Base-by-base conservation (phyloP, 2,797 vertebrate species). In the Pseudochirops corinnae region DNA sequence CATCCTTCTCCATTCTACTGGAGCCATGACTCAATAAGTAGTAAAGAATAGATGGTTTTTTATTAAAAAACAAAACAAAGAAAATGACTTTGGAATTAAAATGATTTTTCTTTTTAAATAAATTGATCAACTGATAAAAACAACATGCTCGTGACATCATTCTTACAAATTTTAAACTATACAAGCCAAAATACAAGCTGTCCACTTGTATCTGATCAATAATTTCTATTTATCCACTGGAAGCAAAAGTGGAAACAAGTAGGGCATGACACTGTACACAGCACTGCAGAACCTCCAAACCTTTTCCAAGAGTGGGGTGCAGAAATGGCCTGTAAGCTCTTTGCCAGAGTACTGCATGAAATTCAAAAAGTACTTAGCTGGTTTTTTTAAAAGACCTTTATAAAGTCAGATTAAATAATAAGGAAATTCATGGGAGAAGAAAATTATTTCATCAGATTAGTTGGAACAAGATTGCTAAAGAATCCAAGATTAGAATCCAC, bases 1-100 rank as follows among this genome's bases (percentile, higher is more conserved):
- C 92, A 50, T 46, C 56, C 24, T 55, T 28, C 16, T 93, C 56
- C 87, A 33, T 21, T 31, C 18, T 92, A 94, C 39, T 33, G 56
- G 53, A 90, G 18, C 46, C 60, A 26, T 10, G 58, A 94, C 1
- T 60, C 82, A 82, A n/a, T 31, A 60, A 94, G 55, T 13, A 24
- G 91, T 18, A 16, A 93, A 95, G 26, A 13, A 14, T 52, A 87
- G 21, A 82, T 24, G 29, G 26, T 55, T 82, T 82, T 46, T 87
- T 82, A 56, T 14, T 92, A 39, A 29, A 56, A 97, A 92, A 94
- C 16, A 60, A 39, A 94, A 57, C 18, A 16, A n/a, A 55, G 7
- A n/a, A 67, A 95, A 93, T 18, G 92, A 91, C 52, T 94, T 95
- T 29, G 33, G 21, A n/a, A 10, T 92, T 55, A 92, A 93, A 26